Evolutionary conservation across 1,140 invertebrate genomes (phyloP), one percentile per base, ranked within the genome.

Genomic region (Belonocnema kinseyi): DNA sequence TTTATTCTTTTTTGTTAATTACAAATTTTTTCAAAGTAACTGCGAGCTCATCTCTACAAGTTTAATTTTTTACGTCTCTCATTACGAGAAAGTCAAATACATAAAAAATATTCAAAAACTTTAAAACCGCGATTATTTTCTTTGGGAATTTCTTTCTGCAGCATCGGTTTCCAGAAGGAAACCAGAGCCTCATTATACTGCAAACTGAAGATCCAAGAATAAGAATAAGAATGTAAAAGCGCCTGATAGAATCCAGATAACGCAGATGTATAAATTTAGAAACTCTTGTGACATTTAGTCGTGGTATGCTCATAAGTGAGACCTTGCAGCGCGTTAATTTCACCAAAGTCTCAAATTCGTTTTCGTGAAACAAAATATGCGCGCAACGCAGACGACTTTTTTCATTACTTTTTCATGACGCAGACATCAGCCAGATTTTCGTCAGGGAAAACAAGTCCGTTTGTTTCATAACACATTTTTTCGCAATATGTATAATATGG

Each of bases 281-380:
- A 66, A 66, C 61, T 26, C 16, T 13, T 16, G 26, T 66, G 61
- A 66, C 61, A 66, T 66, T 66, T 66, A 33, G 40, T 26, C 26
- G 33, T n/a, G 61, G 61, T 46, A 66, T 66, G 61, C 61, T 66
- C 61, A 66, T n/a, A 66, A 66, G 61, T 66, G 61, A 66, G 26
- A 66, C 46, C 61, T 46, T 66, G 12, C 61, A 66, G n/a, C 26
- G 61, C 61, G 61, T 66, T 66, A 66, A 66, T 66, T 66, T 40
- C 61, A 16, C 61, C 21, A 46, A 66, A 66, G 61, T 66, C 40
- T 66, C 21, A 40, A 66, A 66, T 66, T 66, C 61, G n/a, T 66
- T 61, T 66, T 0, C 26, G 5, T 66, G 61, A 66, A 66, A 66
- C 61, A 66, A 46, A 66, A 66, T 66, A 66, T 66, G 61, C 61